These are phyloP conservation scores for Nymphalis io DNA, from an alignment of 1,140 invertebrate species.

Conservation along the genomic window DNA sequence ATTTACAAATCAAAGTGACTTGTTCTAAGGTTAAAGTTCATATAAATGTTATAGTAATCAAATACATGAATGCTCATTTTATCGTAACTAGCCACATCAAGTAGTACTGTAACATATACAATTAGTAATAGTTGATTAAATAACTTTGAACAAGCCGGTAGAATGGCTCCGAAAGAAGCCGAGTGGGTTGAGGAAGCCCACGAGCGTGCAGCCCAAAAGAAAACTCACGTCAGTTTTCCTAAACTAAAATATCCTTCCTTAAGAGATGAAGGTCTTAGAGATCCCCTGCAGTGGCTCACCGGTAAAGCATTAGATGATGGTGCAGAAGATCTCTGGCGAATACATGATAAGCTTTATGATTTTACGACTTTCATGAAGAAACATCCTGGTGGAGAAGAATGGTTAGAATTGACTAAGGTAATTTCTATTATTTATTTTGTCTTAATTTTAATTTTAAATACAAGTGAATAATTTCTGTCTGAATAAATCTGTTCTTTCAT, in stretches of 20 bases:
- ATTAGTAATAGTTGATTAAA: background rate
- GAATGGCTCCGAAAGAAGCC: constrained; percentile 45
- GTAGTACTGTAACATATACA: background rate
- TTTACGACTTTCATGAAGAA: constrained; percentile 83
- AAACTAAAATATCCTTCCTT: constrained; percentile 77
- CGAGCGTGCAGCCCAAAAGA: constrained; percentile 53
- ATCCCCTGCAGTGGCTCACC: constrained; percentile 81
- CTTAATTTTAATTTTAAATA: background rate
- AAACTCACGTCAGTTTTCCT: constrained; percentile 66
- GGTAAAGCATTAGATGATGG: constrained; percentile 86
- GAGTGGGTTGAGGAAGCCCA: constrained; percentile 48
- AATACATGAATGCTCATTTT: constrained; percentile 7
- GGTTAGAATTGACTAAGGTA: constrained; percentile 86
- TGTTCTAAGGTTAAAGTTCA: constrained; percentile 3
- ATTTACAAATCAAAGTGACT: constrained; percentile 5
- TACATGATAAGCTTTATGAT: constrained; percentile 88
- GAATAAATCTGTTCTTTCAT: constrained; percentile 1
- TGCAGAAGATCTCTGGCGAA: constrained; percentile 88
- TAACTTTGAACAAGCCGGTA: background rate
- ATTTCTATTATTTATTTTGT: background rate
- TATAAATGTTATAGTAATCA: constrained; percentile 5
- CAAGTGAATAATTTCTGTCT: background rate
- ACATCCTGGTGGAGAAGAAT: constrained; percentile 89
- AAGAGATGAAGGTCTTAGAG: constrained; percentile 68
- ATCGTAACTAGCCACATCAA: background rate